These are phyloP conservation scores for Hemitrygon akajei DNA, from an alignment of 2,797 vertebrate genomes.

Conservation along the genomic window DNA sequence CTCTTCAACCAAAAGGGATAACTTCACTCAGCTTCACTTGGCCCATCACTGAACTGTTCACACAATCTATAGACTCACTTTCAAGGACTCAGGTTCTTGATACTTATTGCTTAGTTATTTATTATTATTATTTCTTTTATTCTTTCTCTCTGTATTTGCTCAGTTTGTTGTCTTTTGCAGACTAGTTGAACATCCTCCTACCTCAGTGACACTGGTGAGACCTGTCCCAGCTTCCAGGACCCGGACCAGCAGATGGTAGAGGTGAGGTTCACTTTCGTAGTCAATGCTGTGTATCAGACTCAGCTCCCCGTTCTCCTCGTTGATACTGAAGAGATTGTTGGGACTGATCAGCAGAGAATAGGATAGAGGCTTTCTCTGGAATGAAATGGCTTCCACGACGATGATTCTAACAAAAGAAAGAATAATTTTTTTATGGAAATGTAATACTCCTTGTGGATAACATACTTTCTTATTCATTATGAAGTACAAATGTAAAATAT, in stretches of 20 bases:
- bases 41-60: too few species aligned
- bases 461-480: neutral
- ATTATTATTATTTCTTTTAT: too few species aligned
- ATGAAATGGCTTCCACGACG: slow-evolving; percentile 72
- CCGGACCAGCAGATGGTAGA: slow-evolving; percentile 70
- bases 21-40: too few species aligned
- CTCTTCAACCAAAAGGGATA: too few species aligned
- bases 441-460: neutral
- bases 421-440: neutral
- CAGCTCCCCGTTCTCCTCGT: slow-evolving; percentile 69
- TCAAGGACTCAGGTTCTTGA: too few species aligned
- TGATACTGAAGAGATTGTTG: slow-evolving; percentile 70
- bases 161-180: too few species aligned
- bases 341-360: slow-evolving; percentile 73
- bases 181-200: slow-evolving; percentile 41
- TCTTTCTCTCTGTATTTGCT: too few species aligned
- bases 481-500: neutral
- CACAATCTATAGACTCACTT: too few species aligned
- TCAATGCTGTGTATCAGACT: slow-evolving; percentile 67
- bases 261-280: slow-evolving; percentile 72
- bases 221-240: slow-evolving; percentile 64
- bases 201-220: slow-evolving; percentile 74
- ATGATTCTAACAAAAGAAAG: slow-evolving; percentile 59
- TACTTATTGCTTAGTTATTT: too few species aligned
- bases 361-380: slow-evolving; percentile 69